Base-by-base conservation (phyloP, 2,888 invertebrate genomes). In the Pseudococcus longispinus region DNA sequence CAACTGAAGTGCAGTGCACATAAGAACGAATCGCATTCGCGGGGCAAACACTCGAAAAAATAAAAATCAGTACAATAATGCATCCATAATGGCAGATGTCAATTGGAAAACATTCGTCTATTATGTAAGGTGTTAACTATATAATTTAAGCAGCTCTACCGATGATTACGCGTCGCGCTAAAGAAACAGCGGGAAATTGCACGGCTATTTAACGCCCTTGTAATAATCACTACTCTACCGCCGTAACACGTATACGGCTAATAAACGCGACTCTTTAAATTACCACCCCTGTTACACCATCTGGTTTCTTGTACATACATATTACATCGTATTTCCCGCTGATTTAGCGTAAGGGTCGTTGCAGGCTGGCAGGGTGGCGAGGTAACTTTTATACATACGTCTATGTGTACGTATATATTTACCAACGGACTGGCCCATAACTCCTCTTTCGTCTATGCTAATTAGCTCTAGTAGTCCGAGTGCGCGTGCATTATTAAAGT, bases 91-190 rank as follows among this genome's bases (percentile, higher is more conserved):
- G 86, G 32, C 86, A 80, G 77, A 86, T 86, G 86, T 86, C 86
- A 86, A 86, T 86, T 86, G 86, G 80, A 86, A 86, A 86, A 86
- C 86, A 86, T 86, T 86, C 86, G 86, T 20, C 77, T 77, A 77
- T 86, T 84, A 84, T 83, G 83, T 87, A 87, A 87, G 83, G 82
- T 87, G 83, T 87, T 87, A 87, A 87, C 44, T 83, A 87, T 86
- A 80, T 86, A 86, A 86, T 86, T 86, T 80, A 51, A 80, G 80
- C 51, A 70, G 86, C 86, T 77, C 77, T 15, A 29, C 70, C 77
- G 77, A 80, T 80, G 70, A 70, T 70, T 70, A 70, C 46, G 70
- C 70, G 70, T 86, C 55, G 29, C 15, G 86, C 46, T 42, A 80
- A 86, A 86, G 86, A 74, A 86, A 74, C 74, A 77, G 77, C 77